Base-by-base conservation (phyloP, 2,888 invertebrate species). In the Plebejus melissa region DNA sequence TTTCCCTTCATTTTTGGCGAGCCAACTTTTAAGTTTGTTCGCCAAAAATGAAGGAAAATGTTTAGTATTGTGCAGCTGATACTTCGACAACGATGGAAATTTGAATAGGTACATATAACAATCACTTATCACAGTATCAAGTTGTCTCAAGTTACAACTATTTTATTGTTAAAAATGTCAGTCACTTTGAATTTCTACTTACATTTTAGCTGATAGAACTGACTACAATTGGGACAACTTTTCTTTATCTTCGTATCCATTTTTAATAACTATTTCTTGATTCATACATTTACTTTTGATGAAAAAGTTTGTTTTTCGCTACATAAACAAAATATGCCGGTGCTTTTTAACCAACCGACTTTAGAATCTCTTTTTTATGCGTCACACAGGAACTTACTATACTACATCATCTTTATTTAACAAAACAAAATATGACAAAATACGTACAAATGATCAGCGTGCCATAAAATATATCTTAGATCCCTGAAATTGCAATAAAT, bases 211-310 rank as follows among this genome's bases (percentile, higher is more conserved):
- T 77, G 76, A 79, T 88, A 93, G 38, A 85, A 81, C 77, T 93
- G 92, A 82, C 89, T 89, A 82, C 93, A 93, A 77, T 87, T 90
- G 1, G 91, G 91, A 82, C 93, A 93, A 78, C 79, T 83, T 80
- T 87, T 90, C 77, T 87, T 87, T 38, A 84, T 80, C 80, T 86
- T 87, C 46, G 80, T 80, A 72, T 88, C 88, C 91, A 92, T 91
- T 74, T 54, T 79, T 28, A 74, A 36, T 5, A 38, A 38, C 9
- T 13, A 9, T 28, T 60, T 7, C 22, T n/a, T 60, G 22, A 57
- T 38, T 41, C 5, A 13, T 41, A 28, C 28, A 2, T 60, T 16
- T 5, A 41, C n/a, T 36, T n/a, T 41, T 5, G 7, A 13, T 22
- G 72, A 50, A 72, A 28, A 9, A 71, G 9, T 28, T 9, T 65